Conservation (phyloP, 30 jellyfish, hydroid and myxozoan genomes). For the Aurelia sp. region DNA sequence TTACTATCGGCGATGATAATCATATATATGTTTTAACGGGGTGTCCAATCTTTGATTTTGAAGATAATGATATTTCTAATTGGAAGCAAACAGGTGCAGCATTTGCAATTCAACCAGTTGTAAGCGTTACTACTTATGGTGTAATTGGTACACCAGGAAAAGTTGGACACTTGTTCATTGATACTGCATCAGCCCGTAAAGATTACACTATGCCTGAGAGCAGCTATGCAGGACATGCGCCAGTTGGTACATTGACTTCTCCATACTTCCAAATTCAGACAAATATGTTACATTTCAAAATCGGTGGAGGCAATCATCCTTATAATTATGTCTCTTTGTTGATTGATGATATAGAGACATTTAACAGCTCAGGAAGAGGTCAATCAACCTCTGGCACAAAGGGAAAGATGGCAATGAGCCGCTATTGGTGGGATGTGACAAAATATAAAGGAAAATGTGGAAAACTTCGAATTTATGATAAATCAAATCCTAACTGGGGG, state of each 20-base stretch:
- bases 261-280: conserved; percentile 54
- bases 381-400: not conserved
- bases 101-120: conserved; percentile 37
- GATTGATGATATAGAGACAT: conserved; percentile 3
- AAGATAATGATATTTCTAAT: conserved; percentile 16
- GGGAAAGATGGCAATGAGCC: conserved; percentile 12
- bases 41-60: conserved; percentile 60
- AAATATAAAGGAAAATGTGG: conserved; percentile 16
- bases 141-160: conserved; percentile 16
- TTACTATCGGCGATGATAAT: conserved; percentile 7
- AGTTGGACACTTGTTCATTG: conserved; percentile 43
- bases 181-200: conserved; percentile 18
- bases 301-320: conserved; percentile 64
- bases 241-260: conserved; percentile 47
- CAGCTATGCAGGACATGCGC: not conserved
- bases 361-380: conserved; percentile 24
- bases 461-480: conserved; percentile 2
- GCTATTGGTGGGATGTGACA: conserved; percentile 56
- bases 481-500: not conserved
- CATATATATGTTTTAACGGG: conserved; percentile 26
- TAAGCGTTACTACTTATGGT: not conserved
- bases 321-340: conserved; percentile 28
- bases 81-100: conserved; percentile 36
- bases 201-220: not conserved
- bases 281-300: conserved; percentile 24